Conservation (phyloP, 2,797 vertebrate genomes). For the Kryptolebias ocellatus region DNA sequence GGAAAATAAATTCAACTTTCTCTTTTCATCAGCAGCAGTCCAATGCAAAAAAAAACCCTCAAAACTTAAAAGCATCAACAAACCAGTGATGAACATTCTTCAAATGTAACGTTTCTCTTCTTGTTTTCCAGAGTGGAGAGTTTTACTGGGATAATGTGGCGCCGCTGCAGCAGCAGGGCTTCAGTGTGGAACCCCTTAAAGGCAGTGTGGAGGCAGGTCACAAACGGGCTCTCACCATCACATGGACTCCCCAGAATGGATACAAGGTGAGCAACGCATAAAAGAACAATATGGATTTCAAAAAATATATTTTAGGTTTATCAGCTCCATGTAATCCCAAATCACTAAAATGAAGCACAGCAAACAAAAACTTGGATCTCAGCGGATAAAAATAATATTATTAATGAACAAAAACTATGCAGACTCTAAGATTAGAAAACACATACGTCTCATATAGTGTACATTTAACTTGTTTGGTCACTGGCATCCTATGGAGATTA, state of each 20-base stretch:
- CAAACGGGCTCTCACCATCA: slow-evolving; percentile 79
- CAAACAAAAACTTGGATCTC: no score
- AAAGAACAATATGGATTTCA: no score
- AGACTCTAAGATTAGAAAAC: no score
- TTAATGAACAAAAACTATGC: no score
- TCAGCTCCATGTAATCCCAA: no score
- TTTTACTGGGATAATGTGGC: slow-evolving; percentile 80
- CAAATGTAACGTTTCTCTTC: neutral
- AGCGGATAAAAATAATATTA: no score
- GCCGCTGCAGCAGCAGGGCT: slow-evolving; percentile 83
- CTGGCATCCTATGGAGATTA: neutral
- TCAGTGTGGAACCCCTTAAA: slow-evolving; percentile 80
- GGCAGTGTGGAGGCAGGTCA: slow-evolving; percentile 82
- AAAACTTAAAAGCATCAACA: neutral
- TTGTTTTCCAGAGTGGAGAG: slow-evolving; percentile 76
- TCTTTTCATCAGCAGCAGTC: neutral
- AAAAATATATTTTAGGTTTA: no score
- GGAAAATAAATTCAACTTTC: neutral
- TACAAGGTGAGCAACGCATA: slow-evolving; percentile 69
- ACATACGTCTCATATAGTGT: no score
- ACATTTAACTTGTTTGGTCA: neutral
- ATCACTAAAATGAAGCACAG: no score
- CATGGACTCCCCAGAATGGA: slow-evolving; percentile 85
- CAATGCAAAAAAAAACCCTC: neutral
- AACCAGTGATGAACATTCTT: neutral